These are phyloP conservation scores for Petrosia ficiformis DNA, from an alignment of 37 sponge, comb jelly and placozoan species.

Conservation along the genomic window DNA sequence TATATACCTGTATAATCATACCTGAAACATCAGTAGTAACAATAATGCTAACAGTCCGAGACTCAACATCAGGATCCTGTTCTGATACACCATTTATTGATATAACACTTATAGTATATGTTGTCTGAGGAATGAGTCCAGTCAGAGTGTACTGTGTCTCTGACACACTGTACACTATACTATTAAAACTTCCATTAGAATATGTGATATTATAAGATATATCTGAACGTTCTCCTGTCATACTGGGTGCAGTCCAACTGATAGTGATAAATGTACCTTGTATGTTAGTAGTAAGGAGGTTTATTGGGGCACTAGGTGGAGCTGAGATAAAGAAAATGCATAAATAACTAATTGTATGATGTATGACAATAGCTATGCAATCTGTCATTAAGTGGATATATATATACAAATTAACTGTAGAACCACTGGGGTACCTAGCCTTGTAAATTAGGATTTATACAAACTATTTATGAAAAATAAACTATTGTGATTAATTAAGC, in stretches of 20 bases:
- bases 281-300: neutral
- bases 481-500: too few relatives aligned
- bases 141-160: neutral
- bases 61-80: neutral
- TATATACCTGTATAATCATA: too few relatives aligned
- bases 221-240: neutral
- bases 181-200: neutral
- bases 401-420: too few relatives aligned
- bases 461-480: too few relatives aligned
- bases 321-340: conserved; percentile 9
- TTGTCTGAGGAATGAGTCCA: neutral
- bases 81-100: neutral
- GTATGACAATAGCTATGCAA: too few relatives aligned
- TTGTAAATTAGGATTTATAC: too few relatives aligned
- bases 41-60: neutral
- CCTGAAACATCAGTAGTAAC: too few relatives aligned
- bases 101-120: neutral
- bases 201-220: neutral
- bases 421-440: too few relatives aligned
- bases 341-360: too few relatives aligned
- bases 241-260: conserved; percentile 2
- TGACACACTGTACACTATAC: neutral
- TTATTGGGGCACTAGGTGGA: neutral
- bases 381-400: too few relatives aligned
- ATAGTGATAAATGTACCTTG: neutral